Base-by-base conservation (phyloP, 30 jellyfish, hydroid and myxozoan species). In the Phacellophora camtschatica region DNA sequence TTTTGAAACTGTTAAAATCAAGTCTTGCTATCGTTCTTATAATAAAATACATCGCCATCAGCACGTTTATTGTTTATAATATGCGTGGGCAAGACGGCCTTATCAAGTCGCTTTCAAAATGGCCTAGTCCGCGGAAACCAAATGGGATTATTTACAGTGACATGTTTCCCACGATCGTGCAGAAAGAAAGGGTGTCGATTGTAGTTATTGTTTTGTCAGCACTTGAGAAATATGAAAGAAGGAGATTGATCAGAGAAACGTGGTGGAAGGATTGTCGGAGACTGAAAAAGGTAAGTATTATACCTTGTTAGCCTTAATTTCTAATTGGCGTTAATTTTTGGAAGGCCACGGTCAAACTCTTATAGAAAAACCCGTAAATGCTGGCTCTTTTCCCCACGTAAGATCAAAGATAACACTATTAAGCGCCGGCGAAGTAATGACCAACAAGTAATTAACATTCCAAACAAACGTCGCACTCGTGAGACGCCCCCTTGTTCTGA, bases 221-320 rank as follows among this genome's bases (percentile, higher is more conserved):
- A 29, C 18, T 39, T 15, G 82, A 16, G 16, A 68, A 68, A 23
- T 68, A n/a, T 24, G 29, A 41, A 30, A 45, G 82, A 27, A 25
- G 82, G n/a, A 27, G 27, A 15, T 27, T 46, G 67, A 68, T 68
- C 18, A 42, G 82, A 48, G 39, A 41, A 24, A 68, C 82, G 0
- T 68, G 82, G 82, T 68, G 82, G 82, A 39, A 68, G 41, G 69
- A 68, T 1, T 68, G 82, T 33, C 30, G 27, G 65, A 68, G 16
- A 37, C 22, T 13, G 11, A n/a, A 8, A 11, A n/a, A 68, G 50
- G 82, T 68, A 23, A 24, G 62, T 35, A 1, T 1, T 41, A 41
- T 0, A 41, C 55, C 55, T 41, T 0, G 16, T 41, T 18, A 18
- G 0, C 55, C 16, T 0, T 9, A 41, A 0, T 41, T 41, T 41